phyloP scores from a whole-genome alignment of 2,888 invertebrate genomes.

The Leptinotarsa haldemani region DNA sequence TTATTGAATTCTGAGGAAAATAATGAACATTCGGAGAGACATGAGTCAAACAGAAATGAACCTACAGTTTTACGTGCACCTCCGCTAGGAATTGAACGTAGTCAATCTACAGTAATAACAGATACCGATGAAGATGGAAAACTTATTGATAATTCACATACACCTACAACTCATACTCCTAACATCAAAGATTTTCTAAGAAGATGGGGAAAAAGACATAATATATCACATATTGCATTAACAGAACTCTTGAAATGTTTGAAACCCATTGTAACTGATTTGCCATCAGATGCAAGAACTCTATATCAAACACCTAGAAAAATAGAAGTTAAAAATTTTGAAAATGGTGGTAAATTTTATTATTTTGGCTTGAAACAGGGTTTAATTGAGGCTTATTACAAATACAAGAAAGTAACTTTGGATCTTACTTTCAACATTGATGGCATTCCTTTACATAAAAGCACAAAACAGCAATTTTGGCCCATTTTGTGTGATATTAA shows the following conservation, averaged over 20 bases:
- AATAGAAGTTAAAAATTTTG: neutral
- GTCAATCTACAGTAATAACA: neutral
- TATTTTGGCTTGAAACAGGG: neutral
- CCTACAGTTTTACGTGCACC: neutral
- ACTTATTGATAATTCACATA: neutral
- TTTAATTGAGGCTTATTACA: neutral
- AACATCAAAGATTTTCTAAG: neutral
- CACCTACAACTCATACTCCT: neutral
- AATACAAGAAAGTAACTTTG: conserved; percentile 6
- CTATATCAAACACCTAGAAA: neutral
- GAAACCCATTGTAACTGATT: too few relatives aligned
- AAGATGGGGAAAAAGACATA: neutral
- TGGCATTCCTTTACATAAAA: conserved; percentile 40
- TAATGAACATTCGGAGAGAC: neutral
- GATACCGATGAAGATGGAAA: neutral
- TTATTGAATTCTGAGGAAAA: neutral
- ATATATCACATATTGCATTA: too few relatives aligned
- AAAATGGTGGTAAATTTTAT: neutral
- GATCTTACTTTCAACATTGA: conserved; percentile 35
- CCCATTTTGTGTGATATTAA: conserved; percentile 24
- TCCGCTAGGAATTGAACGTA: neutral
- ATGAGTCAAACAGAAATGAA: neutral
- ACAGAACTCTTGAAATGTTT: too few relatives aligned
- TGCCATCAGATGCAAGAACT: too few relatives aligned
- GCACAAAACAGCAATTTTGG: conserved; percentile 34